Evolutionary conservation across 1,140 invertebrate species (phyloP).

Genomic region (Polypedilum vanderplanki): DNA sequence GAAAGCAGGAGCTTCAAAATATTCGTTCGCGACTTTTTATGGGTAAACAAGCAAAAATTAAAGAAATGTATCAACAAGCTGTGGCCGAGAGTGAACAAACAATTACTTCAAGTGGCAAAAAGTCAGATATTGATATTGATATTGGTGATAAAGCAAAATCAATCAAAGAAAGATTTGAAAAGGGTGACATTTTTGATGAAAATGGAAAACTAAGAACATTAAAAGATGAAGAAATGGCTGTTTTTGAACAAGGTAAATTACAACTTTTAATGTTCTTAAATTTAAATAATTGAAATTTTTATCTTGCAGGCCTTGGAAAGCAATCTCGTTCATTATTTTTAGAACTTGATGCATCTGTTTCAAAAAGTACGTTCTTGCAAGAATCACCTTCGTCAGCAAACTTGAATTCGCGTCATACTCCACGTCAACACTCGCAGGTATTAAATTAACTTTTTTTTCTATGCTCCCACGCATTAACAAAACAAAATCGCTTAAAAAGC

Average conservation of each 20-base stretch:
- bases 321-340: slow-evolving; percentile 78
- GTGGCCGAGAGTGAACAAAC: slow-evolving; percentile 67
- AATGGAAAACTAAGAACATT: slow-evolving; percentile 45
- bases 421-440: slow-evolving; percentile 37
- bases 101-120: slow-evolving; percentile 54
- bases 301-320: slow-evolving; percentile 65
- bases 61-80: slow-evolving; percentile 85
- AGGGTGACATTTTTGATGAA: slow-evolving; percentile 60
- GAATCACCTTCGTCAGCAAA: slow-evolving; percentile 44
- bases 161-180: slow-evolving; percentile 78
- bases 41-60: slow-evolving; percentile 84
- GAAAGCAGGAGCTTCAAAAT: slow-evolving; percentile 81
- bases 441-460: neutral
- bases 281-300: neutral
- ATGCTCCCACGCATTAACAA: no score
- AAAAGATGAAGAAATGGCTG: slow-evolving; percentile 65
- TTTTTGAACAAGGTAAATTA: slow-evolving; percentile 70
- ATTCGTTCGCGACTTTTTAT: slow-evolving; percentile 75
- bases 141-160: slow-evolving; percentile 56
- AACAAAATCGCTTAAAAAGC: no score
- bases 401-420: slow-evolving; percentile 38
- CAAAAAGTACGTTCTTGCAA: slow-evolving; percentile 41
- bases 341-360: slow-evolving; percentile 67
- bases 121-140: slow-evolving; percentile 50
- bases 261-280: neutral